Percentiles rank a stretch among this genome's conserved stretches.
Evolutionary conservation across 2,797 vertebrate genomes (phyloP).

Genomic region (Zalophus californianus): DNA sequence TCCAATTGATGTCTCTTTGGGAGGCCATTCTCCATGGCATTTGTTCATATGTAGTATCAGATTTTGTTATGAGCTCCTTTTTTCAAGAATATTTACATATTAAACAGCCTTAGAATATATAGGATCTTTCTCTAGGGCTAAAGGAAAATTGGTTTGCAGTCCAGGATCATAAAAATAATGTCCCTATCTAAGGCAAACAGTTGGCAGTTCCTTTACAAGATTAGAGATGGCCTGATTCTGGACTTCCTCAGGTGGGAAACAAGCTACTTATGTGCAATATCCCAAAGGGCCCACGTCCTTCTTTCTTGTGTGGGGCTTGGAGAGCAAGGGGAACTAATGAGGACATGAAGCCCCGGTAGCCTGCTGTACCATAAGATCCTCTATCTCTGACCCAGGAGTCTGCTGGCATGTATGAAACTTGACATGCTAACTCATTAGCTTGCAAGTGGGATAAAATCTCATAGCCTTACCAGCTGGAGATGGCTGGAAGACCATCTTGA

Average conservation of each 20-base stretch:
- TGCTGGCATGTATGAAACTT: neutral
- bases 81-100: neutral
- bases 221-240: neutral
- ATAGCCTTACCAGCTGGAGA: neutral
- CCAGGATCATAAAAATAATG: neutral
- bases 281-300: neutral
- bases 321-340: neutral
- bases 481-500: neutral
- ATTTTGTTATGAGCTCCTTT: neutral
- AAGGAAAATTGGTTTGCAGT: neutral
- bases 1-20: neutral
- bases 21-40: neutral
- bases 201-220: neutral
- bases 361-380: neutral
- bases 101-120: neutral
- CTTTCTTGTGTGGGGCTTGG: neutral
- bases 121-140: neutral
- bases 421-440: neutral
- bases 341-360: neutral
- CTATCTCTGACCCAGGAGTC: neutral
- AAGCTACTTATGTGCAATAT: neutral
- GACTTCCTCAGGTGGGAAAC: neutral
- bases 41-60: neutral
- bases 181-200: neutral
- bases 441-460: neutral